Conservation (phyloP, 2,113 vertebrate genomes). For the Catharus minimus region DNA sequence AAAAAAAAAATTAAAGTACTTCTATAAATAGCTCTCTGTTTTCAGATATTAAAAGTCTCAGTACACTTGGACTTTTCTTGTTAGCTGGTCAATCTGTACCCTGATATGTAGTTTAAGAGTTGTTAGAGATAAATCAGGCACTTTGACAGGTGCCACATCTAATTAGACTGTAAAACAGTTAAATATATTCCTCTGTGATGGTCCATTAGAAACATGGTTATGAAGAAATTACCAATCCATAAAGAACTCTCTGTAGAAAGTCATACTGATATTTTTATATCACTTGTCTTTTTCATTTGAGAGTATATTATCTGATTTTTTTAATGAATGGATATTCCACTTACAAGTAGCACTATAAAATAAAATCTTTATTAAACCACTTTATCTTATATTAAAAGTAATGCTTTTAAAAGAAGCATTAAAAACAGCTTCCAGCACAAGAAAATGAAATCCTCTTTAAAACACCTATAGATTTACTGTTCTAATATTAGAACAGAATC, state of each 20-base stretch:
- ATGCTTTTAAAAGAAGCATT: neutral
- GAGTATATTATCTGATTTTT: neutral
- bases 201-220: neutral
- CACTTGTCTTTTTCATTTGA: neutral
- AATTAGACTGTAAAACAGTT: conserved; percentile 44
- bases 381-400: neutral
- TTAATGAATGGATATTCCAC: neutral
- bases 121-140: conserved; percentile 15
- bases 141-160: conserved; percentile 46
- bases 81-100: neutral
- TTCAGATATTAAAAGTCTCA: neutral
- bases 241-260: conserved; percentile 3
- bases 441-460: neutral
- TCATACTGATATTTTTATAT: neutral
- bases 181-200: conserved; percentile 1
- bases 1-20: neutral
- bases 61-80: neutral
- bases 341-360: neutral
- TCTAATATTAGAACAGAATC: neutral
- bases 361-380: neutral
- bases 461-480: neutral
- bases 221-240: conserved; percentile 43
- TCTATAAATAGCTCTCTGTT: neutral
- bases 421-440: neutral
- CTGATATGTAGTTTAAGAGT: neutral